Percentiles rank a stretch among this genome's conserved stretches.
Conservation (phyloP, 2,797 vertebrate genomes). For the Astyanax mexicanus region DNA sequence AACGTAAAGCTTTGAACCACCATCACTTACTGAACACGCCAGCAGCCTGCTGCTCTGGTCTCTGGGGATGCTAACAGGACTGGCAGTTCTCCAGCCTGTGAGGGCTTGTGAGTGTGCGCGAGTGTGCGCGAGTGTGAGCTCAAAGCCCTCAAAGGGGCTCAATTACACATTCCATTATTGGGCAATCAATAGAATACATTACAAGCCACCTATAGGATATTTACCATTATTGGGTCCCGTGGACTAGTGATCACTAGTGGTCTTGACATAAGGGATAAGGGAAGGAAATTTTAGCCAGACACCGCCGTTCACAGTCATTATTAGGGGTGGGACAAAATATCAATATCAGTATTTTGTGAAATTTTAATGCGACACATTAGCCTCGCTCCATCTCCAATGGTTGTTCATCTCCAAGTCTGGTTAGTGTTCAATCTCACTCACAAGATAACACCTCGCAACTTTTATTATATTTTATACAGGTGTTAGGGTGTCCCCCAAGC, state of each 20-base stretch:
- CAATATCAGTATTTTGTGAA: too few species aligned
- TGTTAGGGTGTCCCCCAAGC: too few species aligned
- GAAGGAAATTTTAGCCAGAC: too few species aligned
- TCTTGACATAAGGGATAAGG: too few species aligned
- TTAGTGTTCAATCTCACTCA: too few species aligned
- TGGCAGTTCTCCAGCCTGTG: not conserved
- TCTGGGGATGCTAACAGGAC: conserved; percentile 4
- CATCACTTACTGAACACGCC: conserved; percentile 38
- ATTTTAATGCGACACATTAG: too few species aligned
- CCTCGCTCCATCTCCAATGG: too few species aligned
- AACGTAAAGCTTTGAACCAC: conserved; percentile 49
- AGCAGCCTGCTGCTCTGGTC: conserved; percentile 20
- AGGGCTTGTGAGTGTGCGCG: conserved; percentile 13
- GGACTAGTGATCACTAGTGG: not conserved
- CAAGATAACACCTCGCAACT: too few species aligned
- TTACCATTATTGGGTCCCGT: not conserved
- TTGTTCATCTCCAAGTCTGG: too few species aligned
- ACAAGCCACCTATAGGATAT: not conserved
- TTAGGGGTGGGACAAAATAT: too few species aligned
- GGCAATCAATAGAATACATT: not conserved
- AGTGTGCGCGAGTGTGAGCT: conserved; percentile 16
- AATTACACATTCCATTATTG: conserved; percentile 1
- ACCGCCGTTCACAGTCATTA: too few species aligned
- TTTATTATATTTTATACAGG: too few species aligned
- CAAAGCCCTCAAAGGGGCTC: not conserved